Conservation (phyloP, 1,140 invertebrate species). For the Drosophila sulfurigaster region DNA sequence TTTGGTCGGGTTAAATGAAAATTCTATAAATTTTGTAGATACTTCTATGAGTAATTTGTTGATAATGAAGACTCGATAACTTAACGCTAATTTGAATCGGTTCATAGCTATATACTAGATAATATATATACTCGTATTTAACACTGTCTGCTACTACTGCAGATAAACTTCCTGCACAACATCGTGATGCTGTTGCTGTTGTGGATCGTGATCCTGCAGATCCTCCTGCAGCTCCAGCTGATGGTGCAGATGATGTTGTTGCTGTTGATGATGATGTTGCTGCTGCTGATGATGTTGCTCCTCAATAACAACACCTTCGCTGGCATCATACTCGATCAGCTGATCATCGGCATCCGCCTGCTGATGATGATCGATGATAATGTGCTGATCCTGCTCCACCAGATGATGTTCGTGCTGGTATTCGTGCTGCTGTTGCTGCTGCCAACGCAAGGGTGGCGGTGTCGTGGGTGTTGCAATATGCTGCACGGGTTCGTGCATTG, state of each 20-base stretch:
- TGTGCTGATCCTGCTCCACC: constrained; percentile 69
- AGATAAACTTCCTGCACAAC: constrained; percentile 79
- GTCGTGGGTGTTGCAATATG: constrained; percentile 65
- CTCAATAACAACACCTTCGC: constrained; percentile 61
- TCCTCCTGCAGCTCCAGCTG: constrained; percentile 67
- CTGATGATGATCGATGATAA: constrained; percentile 74
- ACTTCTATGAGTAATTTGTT: not conserved
- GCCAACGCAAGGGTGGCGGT: constrained; percentile 66
- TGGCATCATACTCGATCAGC: constrained; percentile 61
- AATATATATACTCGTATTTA: constrained; percentile 15
- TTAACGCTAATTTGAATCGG: constrained; percentile 29
- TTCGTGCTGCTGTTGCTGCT: constrained; percentile 61
- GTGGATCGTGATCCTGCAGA: constrained; percentile 53
- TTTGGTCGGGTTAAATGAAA: not conserved
- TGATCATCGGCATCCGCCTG: constrained; percentile 70
- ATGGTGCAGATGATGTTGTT: constrained; percentile 54
- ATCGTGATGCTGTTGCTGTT: constrained; percentile 73
- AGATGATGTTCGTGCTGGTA: constrained; percentile 65
- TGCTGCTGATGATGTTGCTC: constrained; percentile 52
- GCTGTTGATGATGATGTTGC: constrained; percentile 47
- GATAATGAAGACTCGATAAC: constrained; percentile 5
- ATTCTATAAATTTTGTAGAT: not conserved
- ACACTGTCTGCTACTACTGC: constrained; percentile 49
- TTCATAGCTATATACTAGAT: constrained; percentile 3
- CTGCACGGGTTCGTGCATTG: constrained; percentile 60